A percentile compares a stretch with the other conserved stretches of the same genome.
Conservation (phyloP, 2,888 invertebrate genomes). For the Cheilosia grossa region DNA sequence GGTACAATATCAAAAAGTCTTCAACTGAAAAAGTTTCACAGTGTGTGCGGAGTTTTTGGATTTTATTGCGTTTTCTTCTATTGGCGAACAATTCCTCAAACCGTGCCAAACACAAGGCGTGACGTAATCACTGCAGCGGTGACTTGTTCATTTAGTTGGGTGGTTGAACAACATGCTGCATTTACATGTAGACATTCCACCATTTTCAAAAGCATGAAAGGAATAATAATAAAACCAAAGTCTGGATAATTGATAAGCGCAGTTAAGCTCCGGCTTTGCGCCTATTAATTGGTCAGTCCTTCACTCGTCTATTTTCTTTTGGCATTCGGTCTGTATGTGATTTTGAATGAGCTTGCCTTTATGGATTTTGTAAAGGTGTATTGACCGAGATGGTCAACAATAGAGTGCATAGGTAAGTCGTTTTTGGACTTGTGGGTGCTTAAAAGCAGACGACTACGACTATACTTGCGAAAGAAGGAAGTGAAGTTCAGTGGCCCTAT, state of each 20-base stretch:
- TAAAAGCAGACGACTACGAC: neutral
- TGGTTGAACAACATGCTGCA: constrained; percentile 56
- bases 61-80: constrained; percentile 41
- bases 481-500: constrained; percentile 59
- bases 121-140: constrained; percentile 65
- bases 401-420: constrained; percentile 26
- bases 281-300: constrained; percentile 41
- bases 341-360: constrained; percentile 12
- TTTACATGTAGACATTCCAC: constrained; percentile 47
- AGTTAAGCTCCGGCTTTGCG: constrained; percentile 30
- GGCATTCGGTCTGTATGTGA: constrained; percentile 8
- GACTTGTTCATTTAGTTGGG: constrained; percentile 17
- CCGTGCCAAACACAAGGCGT: constrained; percentile 39
- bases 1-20: constrained; percentile 45
- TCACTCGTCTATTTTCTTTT: constrained; percentile 29
- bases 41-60: constrained; percentile 40
- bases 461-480: constrained; percentile 39
- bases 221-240: constrained; percentile 54
- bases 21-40: constrained; percentile 35
- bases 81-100: constrained; percentile 35
- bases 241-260: constrained; percentile 45
- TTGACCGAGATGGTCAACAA: constrained; percentile 46
- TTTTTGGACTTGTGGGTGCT: constrained; percentile 31
- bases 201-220: constrained; percentile 38
- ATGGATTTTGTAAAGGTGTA: constrained; percentile 14